Base-by-base conservation (phyloP, 2,113 vertebrate species). In the Neogale vison region DNA sequence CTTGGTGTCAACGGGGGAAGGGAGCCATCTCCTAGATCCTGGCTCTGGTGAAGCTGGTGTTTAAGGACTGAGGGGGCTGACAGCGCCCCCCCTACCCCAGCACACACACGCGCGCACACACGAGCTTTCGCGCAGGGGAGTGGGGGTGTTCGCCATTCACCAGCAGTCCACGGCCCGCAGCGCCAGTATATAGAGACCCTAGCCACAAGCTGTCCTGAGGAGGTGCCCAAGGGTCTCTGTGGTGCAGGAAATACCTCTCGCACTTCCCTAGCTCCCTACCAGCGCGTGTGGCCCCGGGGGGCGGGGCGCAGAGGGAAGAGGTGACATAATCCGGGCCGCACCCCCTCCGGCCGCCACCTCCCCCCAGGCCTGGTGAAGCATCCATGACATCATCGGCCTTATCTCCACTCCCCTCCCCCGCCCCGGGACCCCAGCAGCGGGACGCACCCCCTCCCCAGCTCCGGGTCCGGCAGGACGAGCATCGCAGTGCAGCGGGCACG, bases 241-340 rank as follows among this genome's bases (percentile, higher is more conserved):
- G 18, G 67, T 63, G 95, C 91, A 57, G 47, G 47, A 89, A 95
- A 96, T 83, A 72, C 95, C 69, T 13, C 76, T 74, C 11, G 76
- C 42, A 97, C 96, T 96, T 90, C 57, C 29, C 0, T 23, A 55
- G 71, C 87, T 93, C 94, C 90, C 84, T 45, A 97, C 69, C 96
- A 85, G 88, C 90, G 95, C 90, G 77, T 83, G 97, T 96, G 96
- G 95, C 97, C 96, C 96, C 85, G 86, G 97, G 97, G 97, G 98
- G 98, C 97, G 98, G 98, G 98, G 98, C 96, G 95, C 97, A 76
- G 90, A 98, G 96, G 96, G 95, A 97, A 97, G 97, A 97, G 97
- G 98, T 98, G 98, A 98, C 98, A 97, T 98, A 97, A 98, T 98
- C 98, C 93, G 86, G 86, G 96, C 98, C 98, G 98, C 98, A 97